Conservation (phyloP, 1,140 invertebrate genomes). For the Drosophila prosaltans region DNA sequence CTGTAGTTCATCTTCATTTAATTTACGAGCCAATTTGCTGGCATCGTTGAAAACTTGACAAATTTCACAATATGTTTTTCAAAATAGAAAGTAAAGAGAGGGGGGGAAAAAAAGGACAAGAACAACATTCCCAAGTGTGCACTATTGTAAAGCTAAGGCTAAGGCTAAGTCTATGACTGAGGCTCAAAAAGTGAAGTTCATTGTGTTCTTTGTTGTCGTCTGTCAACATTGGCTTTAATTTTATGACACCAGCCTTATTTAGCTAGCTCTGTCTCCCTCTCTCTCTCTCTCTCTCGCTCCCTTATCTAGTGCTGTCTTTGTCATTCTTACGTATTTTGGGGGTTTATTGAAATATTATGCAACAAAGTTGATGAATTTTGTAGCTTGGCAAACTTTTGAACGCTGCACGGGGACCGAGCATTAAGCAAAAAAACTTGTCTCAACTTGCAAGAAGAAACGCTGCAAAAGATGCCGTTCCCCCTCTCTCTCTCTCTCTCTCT, state of each 20-base stretch:
- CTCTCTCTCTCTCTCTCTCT: constrained; percentile 20
- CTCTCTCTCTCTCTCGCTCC: no score
- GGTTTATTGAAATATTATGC: constrained; percentile 82
- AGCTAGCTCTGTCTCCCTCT: no score
- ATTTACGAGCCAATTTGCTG: constrained; percentile 70
- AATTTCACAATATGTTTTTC: constrained; percentile 68
- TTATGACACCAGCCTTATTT: constrained; percentile 56
- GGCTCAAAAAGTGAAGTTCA: constrained; percentile 31
- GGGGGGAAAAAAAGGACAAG: neutral
- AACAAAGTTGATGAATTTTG: constrained; percentile 82
- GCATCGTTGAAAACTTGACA: constrained; percentile 41
- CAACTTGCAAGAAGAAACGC: constrained; percentile 9
- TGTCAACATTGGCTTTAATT: constrained; percentile 71
- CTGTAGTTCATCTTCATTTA: constrained; percentile 47
- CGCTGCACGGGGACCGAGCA: constrained; percentile 68
- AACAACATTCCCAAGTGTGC: constrained; percentile 67
- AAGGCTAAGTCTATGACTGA: constrained; percentile 5
- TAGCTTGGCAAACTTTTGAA: constrained; percentile 57
- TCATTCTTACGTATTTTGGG: constrained; percentile 26
- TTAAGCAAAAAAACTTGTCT: constrained; percentile 67
- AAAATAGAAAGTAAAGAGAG: constrained; percentile 21
- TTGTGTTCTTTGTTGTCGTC: constrained; percentile 27
- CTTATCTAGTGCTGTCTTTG: neutral
- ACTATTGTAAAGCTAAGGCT: constrained; percentile 57
- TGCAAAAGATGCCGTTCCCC: neutral